Conservation (phyloP, 2,113 vertebrate species). For the Alethe castanea region DNA sequence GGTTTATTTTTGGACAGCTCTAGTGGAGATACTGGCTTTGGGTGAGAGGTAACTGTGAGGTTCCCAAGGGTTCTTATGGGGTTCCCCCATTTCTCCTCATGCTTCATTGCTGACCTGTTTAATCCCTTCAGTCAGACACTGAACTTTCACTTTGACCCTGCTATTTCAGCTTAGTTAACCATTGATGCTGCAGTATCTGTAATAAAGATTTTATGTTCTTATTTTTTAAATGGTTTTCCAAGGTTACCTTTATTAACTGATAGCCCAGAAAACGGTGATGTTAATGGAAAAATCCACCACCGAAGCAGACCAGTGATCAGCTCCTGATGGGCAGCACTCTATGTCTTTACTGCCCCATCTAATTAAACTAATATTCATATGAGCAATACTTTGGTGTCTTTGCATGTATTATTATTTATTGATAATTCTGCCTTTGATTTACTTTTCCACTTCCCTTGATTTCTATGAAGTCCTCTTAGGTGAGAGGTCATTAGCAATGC, state of each 20-base stretch:
- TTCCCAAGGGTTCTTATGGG: neutral
- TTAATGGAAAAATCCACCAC: neutral
- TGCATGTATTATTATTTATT: neutral
- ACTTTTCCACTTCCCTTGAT: neutral
- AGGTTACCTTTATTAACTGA: neutral
- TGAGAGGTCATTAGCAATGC: neutral
- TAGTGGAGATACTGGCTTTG: neutral
- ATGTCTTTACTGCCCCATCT: neutral
- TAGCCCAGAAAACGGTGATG: neutral
- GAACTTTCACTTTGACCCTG: neutral
- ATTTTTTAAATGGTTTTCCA: neutral
- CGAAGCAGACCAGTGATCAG: neutral
- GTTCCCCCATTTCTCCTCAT: neutral
- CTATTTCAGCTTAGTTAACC: neutral
- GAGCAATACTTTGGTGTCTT: neutral
- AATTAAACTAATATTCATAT: neutral
- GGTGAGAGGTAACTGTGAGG: neutral
- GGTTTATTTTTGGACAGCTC: neutral
- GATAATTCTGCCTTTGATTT: neutral
- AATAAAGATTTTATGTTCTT: neutral
- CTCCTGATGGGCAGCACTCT: neutral
- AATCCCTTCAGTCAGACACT: neutral
- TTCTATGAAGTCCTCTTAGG: neutral
- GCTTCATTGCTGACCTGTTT: neutral
- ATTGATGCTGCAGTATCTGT: neutral